Conservation (phyloP, 2,797 vertebrate genomes). For the Phataginus tricuspis region DNA sequence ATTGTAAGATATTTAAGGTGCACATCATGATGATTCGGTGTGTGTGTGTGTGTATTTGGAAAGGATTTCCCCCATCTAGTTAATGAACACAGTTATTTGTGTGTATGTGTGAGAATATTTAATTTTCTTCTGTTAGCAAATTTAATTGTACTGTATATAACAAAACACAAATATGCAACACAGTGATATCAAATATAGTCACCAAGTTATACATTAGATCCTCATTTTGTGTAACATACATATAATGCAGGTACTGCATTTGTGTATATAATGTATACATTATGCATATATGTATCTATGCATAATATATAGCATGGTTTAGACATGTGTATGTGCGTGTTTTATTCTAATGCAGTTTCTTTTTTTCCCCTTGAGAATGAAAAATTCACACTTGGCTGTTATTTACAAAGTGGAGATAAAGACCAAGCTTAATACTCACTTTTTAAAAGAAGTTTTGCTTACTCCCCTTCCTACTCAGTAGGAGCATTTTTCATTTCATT, state of each 20-base stretch:
- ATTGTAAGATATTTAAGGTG: not conserved
- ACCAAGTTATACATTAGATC: not conserved
- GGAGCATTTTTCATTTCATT: not conserved
- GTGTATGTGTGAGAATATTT: not conserved
- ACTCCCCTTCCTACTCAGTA: not conserved
- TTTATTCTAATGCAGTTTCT: conserved; percentile 28
- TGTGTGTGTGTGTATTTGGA: not conserved
- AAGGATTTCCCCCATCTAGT: not conserved
- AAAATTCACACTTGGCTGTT: not conserved
- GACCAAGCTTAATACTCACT: not conserved
- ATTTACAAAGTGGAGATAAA: not conserved
- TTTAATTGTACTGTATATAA: not conserved
- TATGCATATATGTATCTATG: not conserved
- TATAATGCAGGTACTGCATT: not conserved
- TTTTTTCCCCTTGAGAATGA: not conserved
- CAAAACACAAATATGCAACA: not conserved
- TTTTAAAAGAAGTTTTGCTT: not conserved
- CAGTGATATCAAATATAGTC: not conserved
- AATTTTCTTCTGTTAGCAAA: not conserved
- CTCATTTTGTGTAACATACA: not conserved
- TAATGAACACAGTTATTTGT: not conserved
- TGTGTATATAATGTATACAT: not conserved
- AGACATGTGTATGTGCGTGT: not conserved
- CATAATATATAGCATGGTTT: not conserved
- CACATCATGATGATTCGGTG: not conserved